Conservation (phyloP, 2,113 vertebrate genomes). For the Cyanocitta stelleri region DNA sequence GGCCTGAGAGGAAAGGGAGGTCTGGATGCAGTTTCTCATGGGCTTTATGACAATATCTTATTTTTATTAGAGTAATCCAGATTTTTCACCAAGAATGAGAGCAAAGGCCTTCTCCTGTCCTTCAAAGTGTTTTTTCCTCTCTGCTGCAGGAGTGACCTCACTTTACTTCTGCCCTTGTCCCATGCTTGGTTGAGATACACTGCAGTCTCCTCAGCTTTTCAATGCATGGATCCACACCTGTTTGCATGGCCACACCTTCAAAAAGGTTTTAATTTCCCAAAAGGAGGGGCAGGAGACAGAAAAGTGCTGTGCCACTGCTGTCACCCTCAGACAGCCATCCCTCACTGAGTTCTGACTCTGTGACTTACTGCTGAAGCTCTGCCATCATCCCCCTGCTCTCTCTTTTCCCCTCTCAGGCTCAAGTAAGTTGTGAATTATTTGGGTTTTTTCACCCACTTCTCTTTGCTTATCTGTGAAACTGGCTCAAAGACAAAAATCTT, state of each 20-base stretch:
- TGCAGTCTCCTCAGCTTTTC: neutral
- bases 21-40: neutral
- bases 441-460: neutral
- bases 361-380: neutral
- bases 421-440: neutral
- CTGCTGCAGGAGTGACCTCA: neutral
- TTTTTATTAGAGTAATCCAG: neutral
- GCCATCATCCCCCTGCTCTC: neutral
- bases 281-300: neutral
- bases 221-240: accelerated
- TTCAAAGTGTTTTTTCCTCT: neutral
- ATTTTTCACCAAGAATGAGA: neutral
- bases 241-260: accelerated
- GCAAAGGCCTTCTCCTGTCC: neutral
- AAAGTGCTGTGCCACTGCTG: neutral
- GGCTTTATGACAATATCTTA: neutral
- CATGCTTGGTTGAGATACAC: neutral
- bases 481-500: neutral
- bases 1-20: neutral
- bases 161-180: neutral
- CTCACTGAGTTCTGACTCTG: neutral
- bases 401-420: neutral
- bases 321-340: neutral
- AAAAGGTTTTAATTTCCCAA: neutral
- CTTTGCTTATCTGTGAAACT: neutral